These are phyloP conservation scores for Anticlea derivata DNA, from an alignment of 2,888 invertebrate species.

Conservation along the genomic window DNA sequence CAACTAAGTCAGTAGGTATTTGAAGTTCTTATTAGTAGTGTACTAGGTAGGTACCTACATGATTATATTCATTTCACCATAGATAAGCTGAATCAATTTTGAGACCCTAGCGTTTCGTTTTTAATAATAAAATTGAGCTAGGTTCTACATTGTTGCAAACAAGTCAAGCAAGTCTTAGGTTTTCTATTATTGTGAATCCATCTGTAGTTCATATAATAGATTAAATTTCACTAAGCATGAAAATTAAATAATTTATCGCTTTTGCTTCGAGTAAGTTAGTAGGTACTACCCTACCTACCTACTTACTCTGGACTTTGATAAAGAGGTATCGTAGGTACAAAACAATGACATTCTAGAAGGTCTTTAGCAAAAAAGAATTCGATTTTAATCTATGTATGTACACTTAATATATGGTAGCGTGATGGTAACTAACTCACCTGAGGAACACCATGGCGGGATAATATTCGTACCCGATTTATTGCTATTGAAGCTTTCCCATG, in stretches of 20 bases:
- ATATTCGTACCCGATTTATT: constrained; percentile 54
- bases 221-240: neutral
- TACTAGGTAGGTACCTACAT: neutral
- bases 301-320: no score
- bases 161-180: constrained; percentile 6
- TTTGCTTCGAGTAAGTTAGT: no score
- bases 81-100: neutral
- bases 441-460: constrained; percentile 68
- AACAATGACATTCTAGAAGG: no score
- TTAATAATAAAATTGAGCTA: constrained; percentile 4
- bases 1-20: neutral
- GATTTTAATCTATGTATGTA: no score
- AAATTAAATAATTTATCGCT: no score
- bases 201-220: constrained; percentile 1
- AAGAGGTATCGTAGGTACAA: no score
- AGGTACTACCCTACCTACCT: no score
- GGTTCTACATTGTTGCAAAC: constrained; percentile 7
- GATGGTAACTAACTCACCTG: constrained; percentile 59
- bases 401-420: no score
- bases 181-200: constrained; percentile 7
- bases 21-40: neutral
- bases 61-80: neutral
- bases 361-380: no score
- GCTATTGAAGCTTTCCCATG: constrained; percentile 51
- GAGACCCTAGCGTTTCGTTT: constrained; percentile 1